Conservation (phyloP, 1,140 invertebrate genomes). For the Orussus abietinus region DNA sequence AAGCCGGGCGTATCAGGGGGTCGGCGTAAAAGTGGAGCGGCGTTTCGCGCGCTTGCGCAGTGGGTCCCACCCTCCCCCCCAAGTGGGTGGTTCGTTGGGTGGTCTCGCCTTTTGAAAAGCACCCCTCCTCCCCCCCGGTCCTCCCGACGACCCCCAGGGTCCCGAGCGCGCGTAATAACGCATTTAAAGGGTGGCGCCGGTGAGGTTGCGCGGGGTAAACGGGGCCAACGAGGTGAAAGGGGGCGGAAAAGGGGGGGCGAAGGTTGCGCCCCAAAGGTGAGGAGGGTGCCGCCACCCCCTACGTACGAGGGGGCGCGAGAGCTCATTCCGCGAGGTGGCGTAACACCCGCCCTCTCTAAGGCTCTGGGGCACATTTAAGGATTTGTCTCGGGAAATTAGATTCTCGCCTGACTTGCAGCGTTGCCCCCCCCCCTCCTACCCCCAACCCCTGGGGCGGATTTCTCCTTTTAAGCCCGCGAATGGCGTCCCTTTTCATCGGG, state of each 20-base stretch:
- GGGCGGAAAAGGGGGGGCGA: neutral
- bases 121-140: too few relatives aligned
- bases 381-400: slow-evolving; percentile 54
- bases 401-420: slow-evolving; percentile 49
- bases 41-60: too few relatives aligned
- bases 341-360: slow-evolving; percentile 27
- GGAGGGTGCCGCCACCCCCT: too few relatives aligned
- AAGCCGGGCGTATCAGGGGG: too few relatives aligned
- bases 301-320: slow-evolving; percentile 3
- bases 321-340: slow-evolving; percentile 34
- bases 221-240: neutral
- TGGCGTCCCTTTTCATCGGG: slow-evolving; percentile 32
- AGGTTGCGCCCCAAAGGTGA: too few relatives aligned
- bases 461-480: slow-evolving; percentile 35
- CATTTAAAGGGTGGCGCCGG: slow-evolving; percentile 8
- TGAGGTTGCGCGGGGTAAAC: neutral
- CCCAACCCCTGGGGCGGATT: slow-evolving; percentile 12
- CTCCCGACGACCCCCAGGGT: neutral
- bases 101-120: neutral
- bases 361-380: slow-evolving; percentile 49
- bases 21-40: too few relatives aligned
- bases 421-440: slow-evolving; percentile 13
- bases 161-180: slow-evolving; percentile 16
- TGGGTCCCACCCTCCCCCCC: too few relatives aligned
- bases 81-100: neutral